These are phyloP conservation scores for Tyrannus savana DNA, from an alignment of 2,113 vertebrate species.

Conservation along the genomic window DNA sequence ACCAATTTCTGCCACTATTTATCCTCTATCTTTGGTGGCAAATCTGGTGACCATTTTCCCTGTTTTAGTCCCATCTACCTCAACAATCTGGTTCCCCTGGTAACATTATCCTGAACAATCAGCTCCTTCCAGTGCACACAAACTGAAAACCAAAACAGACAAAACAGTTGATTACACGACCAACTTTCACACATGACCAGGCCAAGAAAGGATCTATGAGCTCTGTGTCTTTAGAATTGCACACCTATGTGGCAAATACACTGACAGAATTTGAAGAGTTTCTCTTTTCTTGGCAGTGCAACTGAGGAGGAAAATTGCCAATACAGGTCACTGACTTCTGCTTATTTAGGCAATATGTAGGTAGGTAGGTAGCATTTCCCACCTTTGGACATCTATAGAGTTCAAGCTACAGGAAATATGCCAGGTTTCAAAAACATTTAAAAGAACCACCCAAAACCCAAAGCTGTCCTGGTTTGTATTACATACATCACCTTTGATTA, in stretches of 20 bases:
- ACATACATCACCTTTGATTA: not conserved
- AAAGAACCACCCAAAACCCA: not conserved
- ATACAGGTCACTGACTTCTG: not conserved
- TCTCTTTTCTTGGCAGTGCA: not conserved
- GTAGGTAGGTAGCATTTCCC: not conserved
- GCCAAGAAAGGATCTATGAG: not conserved
- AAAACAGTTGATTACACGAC: not conserved
- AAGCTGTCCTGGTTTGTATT: not conserved
- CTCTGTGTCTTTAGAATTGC: not conserved
- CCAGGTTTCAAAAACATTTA: not conserved
- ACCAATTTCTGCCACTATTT: not conserved
- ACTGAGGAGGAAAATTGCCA: not conserved
- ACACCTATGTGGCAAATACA: not conserved
- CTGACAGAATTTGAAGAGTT: not conserved
- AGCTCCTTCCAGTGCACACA: rapidly evolving
- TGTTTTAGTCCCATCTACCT: not conserved
- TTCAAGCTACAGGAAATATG: not conserved
- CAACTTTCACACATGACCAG: not conserved
- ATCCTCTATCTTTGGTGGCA: not conserved
- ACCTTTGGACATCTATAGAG: not conserved
- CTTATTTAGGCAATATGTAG: not conserved
- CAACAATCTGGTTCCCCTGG: not conserved
- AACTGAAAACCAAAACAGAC: not conserved
- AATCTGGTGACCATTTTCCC: not conserved
- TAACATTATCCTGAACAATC: not conserved